Conservation (phyloP, 2,888 invertebrate species). For the Phoronis australis region DNA sequence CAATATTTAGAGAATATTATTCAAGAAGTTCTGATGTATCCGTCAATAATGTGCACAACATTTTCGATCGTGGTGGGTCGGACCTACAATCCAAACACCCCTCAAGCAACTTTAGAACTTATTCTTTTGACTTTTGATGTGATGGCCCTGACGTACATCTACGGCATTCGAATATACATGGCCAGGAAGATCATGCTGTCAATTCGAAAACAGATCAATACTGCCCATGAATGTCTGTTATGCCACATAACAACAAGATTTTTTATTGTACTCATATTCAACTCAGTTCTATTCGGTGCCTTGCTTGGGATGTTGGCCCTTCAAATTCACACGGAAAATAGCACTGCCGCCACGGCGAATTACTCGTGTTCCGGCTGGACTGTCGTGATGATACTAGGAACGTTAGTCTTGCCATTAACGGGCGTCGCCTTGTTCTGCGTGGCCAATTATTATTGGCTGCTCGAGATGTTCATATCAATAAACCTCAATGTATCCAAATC, state of each 20-base stretch:
- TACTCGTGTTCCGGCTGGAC: not conserved
- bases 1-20: not conserved
- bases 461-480: too few relatives aligned
- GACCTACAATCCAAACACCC: not conserved
- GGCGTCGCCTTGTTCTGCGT: not conserved
- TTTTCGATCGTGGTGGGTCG: not conserved
- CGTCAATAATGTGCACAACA: not conserved
- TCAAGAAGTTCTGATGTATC: not conserved
- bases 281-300: not conserved
- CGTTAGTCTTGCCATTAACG: not conserved
- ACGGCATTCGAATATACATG: not conserved
- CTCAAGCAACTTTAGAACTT: not conserved
- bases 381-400: not conserved
- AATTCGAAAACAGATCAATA: too few relatives aligned
- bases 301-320: not conserved
- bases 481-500: too few relatives aligned
- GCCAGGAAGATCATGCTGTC: not conserved
- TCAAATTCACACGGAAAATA: not conserved
- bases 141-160: not conserved
- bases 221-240: too few relatives aligned
- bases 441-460: not conserved
- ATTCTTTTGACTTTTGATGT: not conserved
- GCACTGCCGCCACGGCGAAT: not conserved
- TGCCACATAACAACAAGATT: too few relatives aligned
- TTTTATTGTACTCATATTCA: not conserved